Base-by-base conservation (phyloP, 1,140 invertebrate species). In the Pseudomyrmex pallidus region DNA sequence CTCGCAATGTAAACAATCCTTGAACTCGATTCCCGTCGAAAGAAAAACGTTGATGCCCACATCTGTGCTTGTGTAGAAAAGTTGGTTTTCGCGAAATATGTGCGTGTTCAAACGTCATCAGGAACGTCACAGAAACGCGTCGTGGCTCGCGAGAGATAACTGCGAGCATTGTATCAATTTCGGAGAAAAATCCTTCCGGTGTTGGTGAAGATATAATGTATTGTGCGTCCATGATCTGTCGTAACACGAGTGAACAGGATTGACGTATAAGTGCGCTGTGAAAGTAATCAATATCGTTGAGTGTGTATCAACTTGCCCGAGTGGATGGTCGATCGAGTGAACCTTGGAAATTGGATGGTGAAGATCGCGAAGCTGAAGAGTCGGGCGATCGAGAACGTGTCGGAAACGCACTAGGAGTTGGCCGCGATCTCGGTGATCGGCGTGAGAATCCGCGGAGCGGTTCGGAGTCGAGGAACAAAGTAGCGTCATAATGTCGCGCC, bases 401-500 rank as follows among this genome's bases (percentile, higher is more conserved):
- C 12, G 48, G 44, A 1, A 54, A 64, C 73, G 73, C 22, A 10
- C 54, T 10, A 2, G 17, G 1, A 17, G 35, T 70, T n/a, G 35
- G 20, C 48, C 62, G 44, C 46, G 5, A 22, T 57, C 22, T 25
- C 22, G 22, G 22, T 25, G 25, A 25, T 25, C 25, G 25, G 25
- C 25, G 3, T 25, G 25, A 25, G 25, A 25, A 25, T 25, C 25
- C 57, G 12, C 50, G 35, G 48, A 15, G 44, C 17, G 25, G n/a
- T 48, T 67, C 4, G 64, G 12, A 35, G 4, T 20, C 7, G 62
- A 22, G 63, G 44, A 72, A 57, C 10, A 68, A 25, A 35, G 35
- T 67, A 72, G 62, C 52, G 48, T 17, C 74, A 59, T 74, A 82
- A 82, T 82, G 63, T 85, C 44, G 64, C 87, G 87, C 84, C 87